phyloP scores from a whole-genome alignment of 2,797 vertebrate genomes.

The Tokudaia muenninki region DNA sequence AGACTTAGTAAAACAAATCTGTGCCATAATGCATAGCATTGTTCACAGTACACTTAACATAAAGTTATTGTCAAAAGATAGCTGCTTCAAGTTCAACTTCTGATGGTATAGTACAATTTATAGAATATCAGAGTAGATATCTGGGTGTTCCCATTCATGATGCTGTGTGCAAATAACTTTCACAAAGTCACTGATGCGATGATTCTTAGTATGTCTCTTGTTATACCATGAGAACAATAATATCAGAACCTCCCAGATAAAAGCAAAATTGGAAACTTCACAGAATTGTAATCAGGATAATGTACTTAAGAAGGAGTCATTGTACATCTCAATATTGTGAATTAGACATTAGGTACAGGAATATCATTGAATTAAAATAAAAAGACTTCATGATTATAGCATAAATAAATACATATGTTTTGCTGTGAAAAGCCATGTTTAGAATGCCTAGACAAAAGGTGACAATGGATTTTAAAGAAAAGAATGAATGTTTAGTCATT shows the following conservation, averaged over 20 bases:
- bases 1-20: neutral
- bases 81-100: neutral
- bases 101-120: neutral
- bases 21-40: neutral
- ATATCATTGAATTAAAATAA: neutral
- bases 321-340: neutral
- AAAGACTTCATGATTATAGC: neutral
- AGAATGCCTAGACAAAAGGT: neutral
- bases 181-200: neutral
- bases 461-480: neutral
- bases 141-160: neutral
- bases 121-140: neutral
- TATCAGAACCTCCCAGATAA: neutral
- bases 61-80: neutral
- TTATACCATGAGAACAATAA: neutral
- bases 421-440: neutral
- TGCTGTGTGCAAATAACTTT: neutral
- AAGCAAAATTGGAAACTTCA: neutral
- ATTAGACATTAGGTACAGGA: neutral
- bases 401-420: conserved; percentile 12
- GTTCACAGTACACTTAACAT: neutral
- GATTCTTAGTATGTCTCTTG: neutral
- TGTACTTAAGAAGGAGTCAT: neutral
- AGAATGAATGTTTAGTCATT: neutral
- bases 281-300: neutral